Base-by-base conservation (phyloP, 2,113 vertebrate species). In the Oxygymnocypris stewartii region DNA sequence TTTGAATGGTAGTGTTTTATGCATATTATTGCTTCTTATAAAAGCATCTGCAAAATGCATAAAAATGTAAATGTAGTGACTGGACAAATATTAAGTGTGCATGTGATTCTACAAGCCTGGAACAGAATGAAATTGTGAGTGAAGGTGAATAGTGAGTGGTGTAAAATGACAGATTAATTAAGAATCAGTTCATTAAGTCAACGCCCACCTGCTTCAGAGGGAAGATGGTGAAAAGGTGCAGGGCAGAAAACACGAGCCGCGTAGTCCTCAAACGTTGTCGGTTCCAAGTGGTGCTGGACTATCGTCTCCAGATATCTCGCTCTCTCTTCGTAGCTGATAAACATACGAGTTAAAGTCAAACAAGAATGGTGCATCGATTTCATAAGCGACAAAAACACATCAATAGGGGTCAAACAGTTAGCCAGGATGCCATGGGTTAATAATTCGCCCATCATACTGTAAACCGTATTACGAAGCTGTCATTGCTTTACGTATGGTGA, bases 241-340 rank as follows among this genome's bases (percentile, higher is more conserved):
- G 98, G 98, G 89, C 97, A 98, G 93, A 98, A 99, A 90, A 99
- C 97, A 63, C 99, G 97, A 61, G 97, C 97, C 71, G 98, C 97
- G 86, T 98, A 99, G 91, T 99, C 98, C 92, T 99, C 98, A 89
- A 99, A 99, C 0, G 97, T 97, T 73, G 96, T 97, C 47, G 97
- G 96, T 83, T 99, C 98, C 92, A 97, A 95, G 91, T 99, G 97
- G 91, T 99, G 96, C 92, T 98, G 96, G 81, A 98, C 96, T 73
- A 99, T 98, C 54, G 96, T 98, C 88, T 99, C 97, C 84, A 99
- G 94, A 92, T 99, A 99, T 11, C 97, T 94, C 10, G 98, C 96
- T 91, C 98, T 94, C 90, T 99, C 98, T 90, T 99, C 98, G 31
- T 99, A 99, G 94, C 98, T 99, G 86, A 93, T 90, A 80, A 91